phyloP scores from a whole-genome alignment of 2,113 vertebrate species.

The Atherinomorus stipes region DNA sequence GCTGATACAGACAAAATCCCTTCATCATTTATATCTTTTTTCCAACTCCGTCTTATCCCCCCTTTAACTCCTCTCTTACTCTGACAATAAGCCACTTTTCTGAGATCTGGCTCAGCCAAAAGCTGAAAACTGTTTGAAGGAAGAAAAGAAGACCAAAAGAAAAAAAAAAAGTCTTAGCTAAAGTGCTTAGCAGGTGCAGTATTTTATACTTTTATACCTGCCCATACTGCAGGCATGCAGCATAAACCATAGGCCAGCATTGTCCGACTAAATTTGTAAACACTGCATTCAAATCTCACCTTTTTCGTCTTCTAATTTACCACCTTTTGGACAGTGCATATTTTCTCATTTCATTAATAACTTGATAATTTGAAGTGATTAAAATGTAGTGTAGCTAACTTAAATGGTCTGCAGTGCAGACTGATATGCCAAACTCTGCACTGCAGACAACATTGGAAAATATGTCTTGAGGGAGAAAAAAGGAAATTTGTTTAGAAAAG shows the following conservation, averaged over 20 bases:
- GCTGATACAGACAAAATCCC: constrained; percentile 65
- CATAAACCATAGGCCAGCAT: background rate
- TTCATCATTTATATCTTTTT: constrained; percentile 66
- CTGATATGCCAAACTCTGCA: background rate
- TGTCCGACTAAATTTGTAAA: constrained; percentile 13
- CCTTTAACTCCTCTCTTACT: constrained; percentile 59
- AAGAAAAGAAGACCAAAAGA: constrained; percentile 27
- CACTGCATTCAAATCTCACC: constrained; percentile 18
- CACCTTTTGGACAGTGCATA: no score
- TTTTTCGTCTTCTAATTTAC: background rate
- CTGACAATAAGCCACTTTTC: constrained; percentile 73
- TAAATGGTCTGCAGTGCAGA: background rate
- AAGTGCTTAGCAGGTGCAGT: constrained; percentile 30
- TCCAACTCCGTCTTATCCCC: constrained; percentile 54
- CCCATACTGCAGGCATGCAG: constrained; percentile 23
- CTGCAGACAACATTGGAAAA: no score
- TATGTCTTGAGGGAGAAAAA: no score
- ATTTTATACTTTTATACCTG: constrained; percentile 53
- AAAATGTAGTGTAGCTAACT: background rate
- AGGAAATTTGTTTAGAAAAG: no score
- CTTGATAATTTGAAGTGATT: background rate
- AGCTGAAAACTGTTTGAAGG: constrained; percentile 41
- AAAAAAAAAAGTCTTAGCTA: constrained; percentile 36
- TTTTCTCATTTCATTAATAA: background rate
- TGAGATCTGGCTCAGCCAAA: constrained; percentile 69